Base-by-base conservation (phyloP, 1,140 invertebrate species). In the Chironomus tepperi region DNA sequence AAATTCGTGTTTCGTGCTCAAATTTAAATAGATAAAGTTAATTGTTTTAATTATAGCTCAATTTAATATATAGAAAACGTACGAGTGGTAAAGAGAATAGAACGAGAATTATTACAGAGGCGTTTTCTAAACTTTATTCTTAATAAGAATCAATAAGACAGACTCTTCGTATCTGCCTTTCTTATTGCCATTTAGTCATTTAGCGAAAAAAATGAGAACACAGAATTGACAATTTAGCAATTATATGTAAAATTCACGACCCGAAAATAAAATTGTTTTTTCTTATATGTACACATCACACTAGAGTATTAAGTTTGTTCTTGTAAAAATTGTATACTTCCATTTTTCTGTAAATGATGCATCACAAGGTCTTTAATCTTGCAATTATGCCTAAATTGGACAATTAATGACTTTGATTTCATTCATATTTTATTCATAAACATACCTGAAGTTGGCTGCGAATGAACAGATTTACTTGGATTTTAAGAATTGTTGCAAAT, bases 21-120 rank as follows among this genome's bases (percentile, higher is more conserved):
- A 18, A 70, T 70, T 70, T 70, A 16, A 70, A 70, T 70, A 70
- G 65, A 70, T 70, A 70, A 70, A 70, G 65, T 70, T 70, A 70
- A 70, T 70, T 70, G 65, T 70, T 70, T 70, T 70, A 70, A 70
- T 70, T 70, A 70, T 19, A 19, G 65, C 19, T 18, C 65, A 70
- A 70, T 70, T 70, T 34, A 34, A 34, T 2, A 34, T 34, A 34
- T 34, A 34, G 24, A 34, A 34, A 34, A 34, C 24, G 24, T 34
- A 34, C 24, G 24, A 34, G 24, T 34, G 24, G 24, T 34, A 34
- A 34, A 34, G 24, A 34, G 24, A 34, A 34, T 34, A 34, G 24
- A 34, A 34, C 24, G 24, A 34, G 24, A 34, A 34, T 34, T 34
- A 34, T 5, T 34, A 5, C 24, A 34, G 24, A 34, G 24, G 24